Evolutionary conservation across 2,888 invertebrate genomes (phyloP), one percentile per base, ranked within the genome.

Genomic region (Morpho achilles): DNA sequence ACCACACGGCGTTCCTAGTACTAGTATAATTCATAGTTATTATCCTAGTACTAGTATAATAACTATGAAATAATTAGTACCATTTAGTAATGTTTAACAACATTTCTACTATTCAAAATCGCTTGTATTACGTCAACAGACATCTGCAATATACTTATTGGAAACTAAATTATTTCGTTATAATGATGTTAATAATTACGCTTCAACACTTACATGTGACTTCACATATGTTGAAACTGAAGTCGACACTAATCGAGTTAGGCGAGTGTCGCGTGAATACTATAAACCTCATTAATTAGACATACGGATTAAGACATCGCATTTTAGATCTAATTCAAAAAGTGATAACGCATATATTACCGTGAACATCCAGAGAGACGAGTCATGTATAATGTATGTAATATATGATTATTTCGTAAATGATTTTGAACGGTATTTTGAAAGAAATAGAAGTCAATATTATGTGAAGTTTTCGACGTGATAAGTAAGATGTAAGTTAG

Each of bases 191-290:
- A 32, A 32, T 5, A 32, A 32, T 32, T 32, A 32, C 32, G 3
- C 45, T 52, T 45, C 10, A 32, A 45, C 52, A 39, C 42, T 44
- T 39, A 16, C 48, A 49, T 40, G 43, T 40, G 44, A 53, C 43
- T 58, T 53, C 44, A 40, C 44, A 45, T 16, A 41, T 58, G 53
- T 53, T 53, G 58, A 55, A 51, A 52, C 50, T 57, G 41, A 42
- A 41, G 16, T 54, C 47, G 50, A n/a, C 42, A 23, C 54, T 55
- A 55, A 59, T 55, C 50, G 54, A 54, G 50, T 54, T 50, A 54
- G 8, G 40, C 32, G 32, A 45, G 45, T 54, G 54, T 48, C 42
- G 51, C 53, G 7, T 50, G 40, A 50, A 54, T 58, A 50, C 53
- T 39, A 53, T 32, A 45, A 50, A 40, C 46, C 46, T 22, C 16